Evolutionary conservation across 2,888 invertebrate genomes (phyloP), one percentile per base, ranked within the genome.

Genomic region (Bugula neritina): DNA sequence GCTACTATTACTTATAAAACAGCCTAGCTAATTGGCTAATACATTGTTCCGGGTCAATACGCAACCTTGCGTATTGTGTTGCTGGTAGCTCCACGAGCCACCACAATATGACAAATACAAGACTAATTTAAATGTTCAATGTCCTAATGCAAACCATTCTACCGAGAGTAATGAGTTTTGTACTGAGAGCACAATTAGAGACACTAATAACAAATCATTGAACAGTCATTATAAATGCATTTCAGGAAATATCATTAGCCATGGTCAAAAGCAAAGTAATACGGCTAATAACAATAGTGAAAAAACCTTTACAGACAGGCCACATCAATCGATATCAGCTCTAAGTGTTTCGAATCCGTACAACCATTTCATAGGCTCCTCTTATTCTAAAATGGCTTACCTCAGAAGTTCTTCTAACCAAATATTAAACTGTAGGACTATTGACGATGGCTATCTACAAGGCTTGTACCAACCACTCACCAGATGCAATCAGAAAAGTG

Each of bases 341-440:
- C 17, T 43, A 43, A 17, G 43, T 43, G 17, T 43, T 17, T 43
- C 43, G 17, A 5, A 43, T 17, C 5, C 43, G 10, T 17, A 10
- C 43, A 43, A 5, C 17, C 5, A 17, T 17, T 43, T 5, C 43
- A 17, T 43, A 17, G 5, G 10, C 43, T 43, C 43, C 10, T 43
- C 43, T 43, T 5, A 43, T 10, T 10, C 17, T 17, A 43, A 17
- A 3, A 63, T 63, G 63, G 63, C 27, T 5, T 31, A 34, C 2
- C 27, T 63, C n/a, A 63, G 63, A 5, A 63, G 63, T n/a, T 63
- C 27, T 34, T 63, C 63, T n/a, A 63, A 63, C n/a, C 31, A 63
- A n/a, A 31, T 63, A 10, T 17, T 63, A 13, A 63, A 63, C 63
- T 63, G 63, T 31, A 2, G 63, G n/a, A 63, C 63, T 5, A 63